phyloP scores from a whole-genome alignment of 2,888 invertebrate genomes.

The Eretmocerus hayati region DNA sequence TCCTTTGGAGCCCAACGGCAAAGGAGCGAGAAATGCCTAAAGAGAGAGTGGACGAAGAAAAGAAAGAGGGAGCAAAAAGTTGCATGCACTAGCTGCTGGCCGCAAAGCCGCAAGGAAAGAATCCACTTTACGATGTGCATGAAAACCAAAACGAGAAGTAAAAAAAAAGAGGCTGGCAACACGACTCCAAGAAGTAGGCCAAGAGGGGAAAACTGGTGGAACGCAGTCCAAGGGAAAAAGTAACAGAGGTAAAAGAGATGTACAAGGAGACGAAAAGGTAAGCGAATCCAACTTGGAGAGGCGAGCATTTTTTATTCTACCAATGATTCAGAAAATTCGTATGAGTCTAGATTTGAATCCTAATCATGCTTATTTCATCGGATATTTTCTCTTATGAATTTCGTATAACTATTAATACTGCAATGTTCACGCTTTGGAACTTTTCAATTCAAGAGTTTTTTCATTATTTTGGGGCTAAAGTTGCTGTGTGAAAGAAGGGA shows the following conservation, averaged over 20 bases:
- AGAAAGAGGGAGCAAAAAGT: conserved; percentile 11
- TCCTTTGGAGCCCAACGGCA: neutral
- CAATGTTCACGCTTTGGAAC: too few species aligned
- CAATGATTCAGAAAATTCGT: too few species aligned
- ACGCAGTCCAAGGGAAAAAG: neutral
- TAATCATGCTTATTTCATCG: too few species aligned
- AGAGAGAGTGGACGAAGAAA: neutral
- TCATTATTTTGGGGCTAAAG: too few species aligned
- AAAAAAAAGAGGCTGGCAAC: conserved; percentile 6
- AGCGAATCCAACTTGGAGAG: too few species aligned
- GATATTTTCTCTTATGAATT: too few species aligned
- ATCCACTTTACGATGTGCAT: conserved; percentile 18
- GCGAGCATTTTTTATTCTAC: too few species aligned
- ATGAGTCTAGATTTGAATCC: too few species aligned
- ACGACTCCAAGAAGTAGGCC: conserved; percentile 8
- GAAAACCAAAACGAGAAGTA: conserved; percentile 13
- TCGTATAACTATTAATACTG: too few species aligned
- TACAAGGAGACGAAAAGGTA: neutral
- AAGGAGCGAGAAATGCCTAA: neutral
- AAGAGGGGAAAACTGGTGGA: conserved; percentile 12
- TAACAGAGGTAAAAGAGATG: conserved; percentile 1
- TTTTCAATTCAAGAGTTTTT: too few species aligned
- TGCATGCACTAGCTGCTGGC: conserved; percentile 6
- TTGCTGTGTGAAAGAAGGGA: too few species aligned
- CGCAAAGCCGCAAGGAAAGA: conserved; percentile 16